Base-by-base conservation (phyloP, 2,113 vertebrate species). In the Cyanoderma ruficeps region DNA sequence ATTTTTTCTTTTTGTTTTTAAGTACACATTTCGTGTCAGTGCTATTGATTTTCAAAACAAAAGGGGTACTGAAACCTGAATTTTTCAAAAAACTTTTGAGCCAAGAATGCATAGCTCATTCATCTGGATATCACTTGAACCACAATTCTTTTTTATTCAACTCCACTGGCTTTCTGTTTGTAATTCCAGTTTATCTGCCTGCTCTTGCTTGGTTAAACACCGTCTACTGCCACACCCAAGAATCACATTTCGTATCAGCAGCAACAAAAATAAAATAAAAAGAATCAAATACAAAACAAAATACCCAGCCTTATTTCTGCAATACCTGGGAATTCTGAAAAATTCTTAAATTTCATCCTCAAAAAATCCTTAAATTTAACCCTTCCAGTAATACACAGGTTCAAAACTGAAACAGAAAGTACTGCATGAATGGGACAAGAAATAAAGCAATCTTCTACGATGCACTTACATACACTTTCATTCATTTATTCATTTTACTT, bases 1-100 rank as follows among this genome's bases (percentile, higher is more conserved):
- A n/a, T 75, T 52, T 57, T 80, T 47, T 15, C 55, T 47, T 39
- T 67, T 61, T 81, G 64, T 63, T 79, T 91, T 67, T 39, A 82
- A 46, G 11, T 8, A 57, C 25, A 64, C 28, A 47, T 50, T 90
- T 63, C 33, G 13, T 60, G 49, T 15, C 53, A 76, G 27, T 8
- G 16, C 35, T 74, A 90, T 52, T 77, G 95, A 93, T 93, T 91
- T 90, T 67, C 10, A 44, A 64, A 91, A 75, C 39, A 78, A 82
- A 79, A 87, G 3, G 10, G 37, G 13, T 65, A 39, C 33, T 67
- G 67, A 72, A 94, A 74, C 19, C 11, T 41, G 67, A 83, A 65
- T 47, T 95, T 94, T 87, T 75, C 30, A 56, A 94, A 69, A 49
- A 18, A 76, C 60, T 69, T 71, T 33, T n/a, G 50, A 91, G 35